Percentiles rank a stretch among this genome's conserved stretches.
These are phyloP conservation scores for Dromius quadrimaculatus DNA, from an alignment of 2,888 invertebrate genomes.

Conservation along the genomic window DNA sequence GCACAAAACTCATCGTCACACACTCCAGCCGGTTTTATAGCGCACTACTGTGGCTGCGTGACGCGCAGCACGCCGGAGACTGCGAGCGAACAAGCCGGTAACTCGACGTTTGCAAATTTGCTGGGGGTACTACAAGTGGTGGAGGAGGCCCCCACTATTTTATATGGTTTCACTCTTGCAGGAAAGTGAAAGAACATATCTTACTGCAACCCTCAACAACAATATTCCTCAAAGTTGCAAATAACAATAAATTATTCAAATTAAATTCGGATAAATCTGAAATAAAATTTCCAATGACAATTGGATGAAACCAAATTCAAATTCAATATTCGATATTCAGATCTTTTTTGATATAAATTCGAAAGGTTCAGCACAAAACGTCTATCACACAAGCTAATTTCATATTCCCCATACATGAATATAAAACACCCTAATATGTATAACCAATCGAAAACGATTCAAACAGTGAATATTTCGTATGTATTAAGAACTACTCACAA, in stretches of 20 bases:
- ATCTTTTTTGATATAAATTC: constrained; percentile 20
- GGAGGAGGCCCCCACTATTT: constrained; percentile 1
- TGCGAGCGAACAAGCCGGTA: constrained; percentile 3
- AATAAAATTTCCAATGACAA: constrained; percentile 23
- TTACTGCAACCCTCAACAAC: too few relatives aligned
- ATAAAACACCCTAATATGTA: too few relatives aligned
- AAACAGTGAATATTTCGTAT: too few relatives aligned
- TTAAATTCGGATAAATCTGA: not conserved
- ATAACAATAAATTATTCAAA: not conserved
- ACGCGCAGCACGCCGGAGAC: constrained; percentile 26
- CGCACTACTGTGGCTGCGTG: constrained; percentile 13
- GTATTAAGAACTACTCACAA: too few relatives aligned
- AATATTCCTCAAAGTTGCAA: too few relatives aligned
- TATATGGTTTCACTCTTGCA: constrained; percentile 1
- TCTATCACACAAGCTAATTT: constrained; percentile 31
- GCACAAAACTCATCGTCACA: constrained; percentile 65
- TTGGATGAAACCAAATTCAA: constrained; percentile 34
- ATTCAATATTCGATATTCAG: constrained; percentile 21
- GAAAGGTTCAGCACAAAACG: constrained; percentile 10
- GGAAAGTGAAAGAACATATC: constrained; percentile 8
- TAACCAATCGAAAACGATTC: too few relatives aligned
- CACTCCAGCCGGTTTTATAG: not conserved
- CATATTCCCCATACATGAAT: constrained; percentile 39
- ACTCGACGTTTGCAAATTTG: too few relatives aligned
- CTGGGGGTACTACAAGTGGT: too few relatives aligned